phyloP scores from a whole-genome alignment of 2,888 invertebrate genomes.

The Aphidius colemani region DNA sequence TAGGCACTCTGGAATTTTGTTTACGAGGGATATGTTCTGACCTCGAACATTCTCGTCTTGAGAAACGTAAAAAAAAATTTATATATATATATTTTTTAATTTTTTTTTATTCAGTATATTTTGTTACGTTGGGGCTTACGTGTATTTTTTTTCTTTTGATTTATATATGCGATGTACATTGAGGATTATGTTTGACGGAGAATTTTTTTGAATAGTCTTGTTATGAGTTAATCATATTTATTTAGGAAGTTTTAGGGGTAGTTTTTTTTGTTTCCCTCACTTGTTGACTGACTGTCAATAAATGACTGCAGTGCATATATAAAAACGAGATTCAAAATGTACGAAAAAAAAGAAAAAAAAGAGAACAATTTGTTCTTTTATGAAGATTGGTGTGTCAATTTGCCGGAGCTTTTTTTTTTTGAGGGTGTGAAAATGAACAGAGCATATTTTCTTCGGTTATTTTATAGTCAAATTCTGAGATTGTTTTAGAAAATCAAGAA shows the following conservation, averaged over 20 bases:
- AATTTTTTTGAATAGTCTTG: too few relatives aligned
- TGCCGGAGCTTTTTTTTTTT: constrained; percentile 10
- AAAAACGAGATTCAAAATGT: too few relatives aligned
- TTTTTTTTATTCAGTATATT: not conserved
- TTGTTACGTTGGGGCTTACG: not conserved
- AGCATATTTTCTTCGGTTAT: constrained; percentile 30
- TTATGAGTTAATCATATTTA: not conserved
- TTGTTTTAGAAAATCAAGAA: constrained; percentile 57
- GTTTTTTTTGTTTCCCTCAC: not conserved
- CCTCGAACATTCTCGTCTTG: not conserved
- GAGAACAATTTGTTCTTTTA: too few relatives aligned
- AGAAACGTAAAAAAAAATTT: not conserved
- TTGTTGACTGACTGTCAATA: not conserved
- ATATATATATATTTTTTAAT: constrained; percentile 7
- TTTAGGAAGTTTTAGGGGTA: not conserved
- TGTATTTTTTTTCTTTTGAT: not conserved
- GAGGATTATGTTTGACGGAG: too few relatives aligned
- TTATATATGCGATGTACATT: too few relatives aligned
- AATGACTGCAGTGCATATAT: too few relatives aligned
- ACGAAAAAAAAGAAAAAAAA: too few relatives aligned
- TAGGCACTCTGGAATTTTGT: constrained; percentile 26
- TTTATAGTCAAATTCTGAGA: constrained; percentile 55
- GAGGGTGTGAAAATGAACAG: not conserved
- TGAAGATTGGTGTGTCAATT: constrained; percentile 2
- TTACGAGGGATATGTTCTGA: constrained; percentile 12